Percentiles rank a stretch among this genome's conserved stretches.
These are phyloP conservation scores for Rhodinocichla rosea DNA, from an alignment of 2,113 vertebrate species.

Conservation along the genomic window DNA sequence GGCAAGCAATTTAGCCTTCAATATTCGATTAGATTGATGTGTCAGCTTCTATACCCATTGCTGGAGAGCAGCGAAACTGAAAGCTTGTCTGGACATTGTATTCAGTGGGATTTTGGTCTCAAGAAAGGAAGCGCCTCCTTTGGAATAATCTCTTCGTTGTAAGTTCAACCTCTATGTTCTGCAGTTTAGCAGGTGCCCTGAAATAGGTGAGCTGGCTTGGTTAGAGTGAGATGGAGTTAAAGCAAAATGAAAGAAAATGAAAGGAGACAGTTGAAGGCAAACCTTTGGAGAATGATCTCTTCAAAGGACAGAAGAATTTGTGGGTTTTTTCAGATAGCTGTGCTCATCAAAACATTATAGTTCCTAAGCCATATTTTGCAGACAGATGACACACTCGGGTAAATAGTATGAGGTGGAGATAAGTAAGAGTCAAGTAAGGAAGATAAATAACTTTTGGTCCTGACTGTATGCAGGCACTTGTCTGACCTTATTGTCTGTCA, in stretches of 20 bases:
- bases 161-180: background rate
- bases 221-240: background rate
- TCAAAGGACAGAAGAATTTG: background rate
- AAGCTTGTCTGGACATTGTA: background rate
- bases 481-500: background rate
- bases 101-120: background rate
- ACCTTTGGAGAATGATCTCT: background rate
- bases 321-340: background rate
- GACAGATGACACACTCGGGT: background rate
- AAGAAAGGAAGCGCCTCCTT: background rate
- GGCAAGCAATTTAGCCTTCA: background rate
- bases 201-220: background rate
- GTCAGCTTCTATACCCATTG: background rate
- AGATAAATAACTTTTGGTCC: background rate
- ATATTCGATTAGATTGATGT: background rate
- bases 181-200: background rate
- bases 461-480: background rate
- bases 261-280: background rate
- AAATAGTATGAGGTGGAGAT: background rate
- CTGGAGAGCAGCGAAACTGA: background rate
- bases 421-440: background rate
- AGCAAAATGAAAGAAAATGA: background rate
- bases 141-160: background rate
- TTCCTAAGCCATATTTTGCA: background rate
- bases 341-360: background rate